A percentile compares a stretch with the other conserved stretches of the same genome.
Conservation (phyloP, 2,113 vertebrate genomes). For the Protomyctophum bolini region DNA sequence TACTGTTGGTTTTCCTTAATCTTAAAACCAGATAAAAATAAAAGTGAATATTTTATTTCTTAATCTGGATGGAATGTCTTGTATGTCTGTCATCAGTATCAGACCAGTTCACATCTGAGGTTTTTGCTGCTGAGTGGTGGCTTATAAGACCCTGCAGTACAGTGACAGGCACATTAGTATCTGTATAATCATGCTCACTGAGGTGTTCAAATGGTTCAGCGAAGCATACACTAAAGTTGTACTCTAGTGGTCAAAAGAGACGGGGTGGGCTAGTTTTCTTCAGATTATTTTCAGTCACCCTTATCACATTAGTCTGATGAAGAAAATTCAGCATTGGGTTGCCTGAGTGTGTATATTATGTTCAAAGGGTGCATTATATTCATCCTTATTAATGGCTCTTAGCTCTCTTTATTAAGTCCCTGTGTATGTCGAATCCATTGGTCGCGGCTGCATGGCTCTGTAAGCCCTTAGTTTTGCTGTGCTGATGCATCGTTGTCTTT, state of each 20-base stretch:
- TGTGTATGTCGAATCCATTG: constrained; percentile 43
- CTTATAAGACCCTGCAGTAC: constrained; percentile 9
- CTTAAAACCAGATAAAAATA: background rate
- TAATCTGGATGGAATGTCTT: background rate
- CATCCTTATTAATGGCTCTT: background rate
- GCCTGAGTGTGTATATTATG: constrained; percentile 13
- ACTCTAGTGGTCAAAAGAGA: constrained; percentile 24
- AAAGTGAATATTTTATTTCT: background rate
- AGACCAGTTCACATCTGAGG: background rate
- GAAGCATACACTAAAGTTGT: constrained; percentile 29
- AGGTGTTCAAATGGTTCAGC: constrained; percentile 52
- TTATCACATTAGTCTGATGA: background rate
- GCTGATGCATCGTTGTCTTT: constrained; percentile 20
- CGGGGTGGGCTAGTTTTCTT: background rate
- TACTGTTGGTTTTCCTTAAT: no score
- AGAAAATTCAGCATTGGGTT: background rate
- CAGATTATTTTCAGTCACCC: constrained; percentile 22
- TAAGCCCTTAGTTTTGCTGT: constrained; percentile 24
- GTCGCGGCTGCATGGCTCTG: constrained; percentile 29
- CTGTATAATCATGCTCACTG: constrained; percentile 41
- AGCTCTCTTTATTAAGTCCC: constrained; percentile 20
- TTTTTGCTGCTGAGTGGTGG: background rate
- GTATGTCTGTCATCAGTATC: no score
- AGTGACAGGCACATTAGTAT: constrained; percentile 32
- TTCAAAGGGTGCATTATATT: constrained; percentile 36